phyloP scores from a whole-genome alignment of 1,140 invertebrate genomes.

The Orius laevigatus region DNA sequence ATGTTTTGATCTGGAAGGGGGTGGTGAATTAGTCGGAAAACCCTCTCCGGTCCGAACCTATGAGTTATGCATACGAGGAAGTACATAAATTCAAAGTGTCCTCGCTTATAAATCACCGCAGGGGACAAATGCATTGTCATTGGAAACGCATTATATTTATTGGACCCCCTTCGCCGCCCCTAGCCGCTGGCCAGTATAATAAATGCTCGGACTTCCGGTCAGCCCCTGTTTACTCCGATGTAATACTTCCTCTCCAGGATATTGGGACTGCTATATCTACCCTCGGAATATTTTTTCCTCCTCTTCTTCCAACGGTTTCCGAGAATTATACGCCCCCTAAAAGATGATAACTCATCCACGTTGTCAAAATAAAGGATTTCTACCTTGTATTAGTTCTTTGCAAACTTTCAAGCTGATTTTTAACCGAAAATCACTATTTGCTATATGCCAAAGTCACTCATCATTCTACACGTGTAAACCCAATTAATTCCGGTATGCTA shows the following conservation, averaged over 20 bases:
- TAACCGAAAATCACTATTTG: no score
- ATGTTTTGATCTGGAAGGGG: no score
- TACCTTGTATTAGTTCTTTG: no score
- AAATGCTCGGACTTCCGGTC: slow-evolving; percentile 12
- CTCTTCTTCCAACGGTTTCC: no score
- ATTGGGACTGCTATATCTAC: slow-evolving; percentile 10
- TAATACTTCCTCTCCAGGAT: slow-evolving; percentile 6
- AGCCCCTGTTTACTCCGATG: background rate
- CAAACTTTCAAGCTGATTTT: no score
- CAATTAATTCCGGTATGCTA: no score
- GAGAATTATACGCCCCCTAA: no score
- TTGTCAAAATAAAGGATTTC: no score
- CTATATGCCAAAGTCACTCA: no score
- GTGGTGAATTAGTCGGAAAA: slow-evolving; percentile 3
- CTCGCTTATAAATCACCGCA: background rate
- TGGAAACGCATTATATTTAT: slow-evolving; percentile 17
- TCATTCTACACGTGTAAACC: no score
- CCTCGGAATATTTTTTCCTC: no score
- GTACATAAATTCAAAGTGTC: slow-evolving; percentile 1
- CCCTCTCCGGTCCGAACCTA: background rate
- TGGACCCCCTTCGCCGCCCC: slow-evolving; percentile 1
- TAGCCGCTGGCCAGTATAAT: slow-evolving; percentile 4
- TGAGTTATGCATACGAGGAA: slow-evolving; percentile 9
- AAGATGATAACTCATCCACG: no score
- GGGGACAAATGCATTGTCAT: slow-evolving; percentile 16